phyloP scores from a whole-genome alignment of 2,113 vertebrate genomes.

The Mesembrinibis cayennensis region DNA sequence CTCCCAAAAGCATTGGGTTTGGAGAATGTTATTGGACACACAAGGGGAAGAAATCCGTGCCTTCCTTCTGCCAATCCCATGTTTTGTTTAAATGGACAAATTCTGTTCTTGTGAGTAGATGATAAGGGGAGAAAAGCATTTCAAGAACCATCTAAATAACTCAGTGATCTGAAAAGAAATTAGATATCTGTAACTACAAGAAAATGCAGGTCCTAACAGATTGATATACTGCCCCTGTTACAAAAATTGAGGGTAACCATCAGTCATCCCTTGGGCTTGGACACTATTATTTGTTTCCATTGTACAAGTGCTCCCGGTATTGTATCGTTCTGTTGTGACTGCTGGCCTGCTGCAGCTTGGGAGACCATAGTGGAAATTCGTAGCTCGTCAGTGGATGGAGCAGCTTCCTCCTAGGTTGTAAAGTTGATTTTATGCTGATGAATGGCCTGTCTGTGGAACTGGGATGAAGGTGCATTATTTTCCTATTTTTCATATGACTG shows the following conservation, averaged over 20 bases:
- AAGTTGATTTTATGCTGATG: conserved; percentile 38
- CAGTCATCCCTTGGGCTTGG: background rate
- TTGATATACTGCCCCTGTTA: background rate
- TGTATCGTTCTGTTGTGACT: rapidly evolving
- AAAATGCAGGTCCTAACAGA: background rate
- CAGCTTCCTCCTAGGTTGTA: background rate
- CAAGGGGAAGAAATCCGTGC: background rate
- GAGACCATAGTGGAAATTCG: background rate
- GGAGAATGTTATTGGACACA: background rate
- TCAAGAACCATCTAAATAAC: background rate
- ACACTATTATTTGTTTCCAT: background rate
- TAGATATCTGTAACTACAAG: background rate
- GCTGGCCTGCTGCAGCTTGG: background rate
- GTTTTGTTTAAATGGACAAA: background rate
- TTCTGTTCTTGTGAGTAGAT: background rate
- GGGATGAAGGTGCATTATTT: conserved; percentile 54
- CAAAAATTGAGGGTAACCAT: background rate
- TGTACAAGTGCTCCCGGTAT: background rate
- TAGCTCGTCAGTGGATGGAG: background rate
- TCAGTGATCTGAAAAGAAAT: background rate
- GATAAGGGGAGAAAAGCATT: background rate
- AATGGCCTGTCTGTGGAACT: background rate
- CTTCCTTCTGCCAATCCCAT: background rate
- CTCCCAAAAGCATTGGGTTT: background rate
- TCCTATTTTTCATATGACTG: conserved; percentile 45